A percentile compares a stretch with the other conserved stretches of the same genome.
Evolutionary conservation across 1,140 invertebrate genomes (phyloP).

Genomic region (Cherax quadricarinatus): DNA sequence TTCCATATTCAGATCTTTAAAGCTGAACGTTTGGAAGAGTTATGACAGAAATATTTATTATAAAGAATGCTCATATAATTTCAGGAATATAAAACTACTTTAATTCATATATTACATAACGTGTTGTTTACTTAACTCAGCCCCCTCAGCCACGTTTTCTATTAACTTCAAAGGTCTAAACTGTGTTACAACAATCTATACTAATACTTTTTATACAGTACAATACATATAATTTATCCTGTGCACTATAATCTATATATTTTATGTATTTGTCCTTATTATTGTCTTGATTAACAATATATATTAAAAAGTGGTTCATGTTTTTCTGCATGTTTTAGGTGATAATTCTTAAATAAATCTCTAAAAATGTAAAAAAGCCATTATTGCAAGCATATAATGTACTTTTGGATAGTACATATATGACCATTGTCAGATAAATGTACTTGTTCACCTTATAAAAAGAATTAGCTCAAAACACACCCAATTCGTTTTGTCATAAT

Average conservation of each 20-base stretch:
- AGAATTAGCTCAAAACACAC: neutral
- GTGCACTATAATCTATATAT: conserved; percentile 2
- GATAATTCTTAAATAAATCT: no score
- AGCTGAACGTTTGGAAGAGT: neutral
- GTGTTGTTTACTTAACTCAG: neutral
- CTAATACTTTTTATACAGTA: neutral
- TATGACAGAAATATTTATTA: conserved; percentile 6
- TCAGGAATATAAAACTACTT: neutral
- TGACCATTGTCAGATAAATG: neutral
- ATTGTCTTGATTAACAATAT: neutral
- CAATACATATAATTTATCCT: neutral
- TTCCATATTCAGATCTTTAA: neutral
- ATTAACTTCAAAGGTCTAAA: neutral
- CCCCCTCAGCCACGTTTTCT: neutral
- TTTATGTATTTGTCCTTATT: neutral
- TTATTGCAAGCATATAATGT: neutral
- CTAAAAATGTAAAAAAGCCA: no score
- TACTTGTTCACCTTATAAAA: neutral
- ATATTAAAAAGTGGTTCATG: neutral
- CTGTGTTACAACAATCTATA: neutral
- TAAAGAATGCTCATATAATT: neutral
- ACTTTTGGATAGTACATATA: neutral
- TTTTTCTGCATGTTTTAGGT: no score
- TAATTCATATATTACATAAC: neutral
- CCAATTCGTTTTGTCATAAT: neutral